These are phyloP conservation scores for Meta bourneti DNA, from an alignment of 2,888 invertebrate genomes.

Conservation along the genomic window DNA sequence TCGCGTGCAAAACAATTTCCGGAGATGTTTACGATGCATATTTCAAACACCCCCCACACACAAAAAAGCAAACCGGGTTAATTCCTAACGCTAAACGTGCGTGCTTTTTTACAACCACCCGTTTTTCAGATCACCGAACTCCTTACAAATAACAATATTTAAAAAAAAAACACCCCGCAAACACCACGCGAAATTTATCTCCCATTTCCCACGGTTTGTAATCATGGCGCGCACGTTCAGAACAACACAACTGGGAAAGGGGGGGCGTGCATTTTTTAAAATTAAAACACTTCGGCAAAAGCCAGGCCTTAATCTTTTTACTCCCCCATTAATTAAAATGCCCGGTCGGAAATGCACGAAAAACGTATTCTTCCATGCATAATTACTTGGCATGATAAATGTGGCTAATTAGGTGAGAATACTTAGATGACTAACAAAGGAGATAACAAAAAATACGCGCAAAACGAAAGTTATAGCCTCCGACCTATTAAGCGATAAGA, in stretches of 20 bases:
- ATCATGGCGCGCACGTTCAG: background rate
- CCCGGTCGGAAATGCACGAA: too few species aligned
- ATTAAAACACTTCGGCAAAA: background rate
- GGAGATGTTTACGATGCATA: background rate
- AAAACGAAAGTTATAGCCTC: background rate
- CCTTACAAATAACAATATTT: background rate
- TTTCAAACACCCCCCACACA: background rate
- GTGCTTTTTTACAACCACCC: too few species aligned
- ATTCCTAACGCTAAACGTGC: too few species aligned
- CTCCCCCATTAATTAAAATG: conserved; percentile 39
- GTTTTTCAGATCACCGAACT: background rate
- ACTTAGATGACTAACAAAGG: conserved; percentile 10
- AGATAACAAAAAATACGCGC: conserved; percentile 6
- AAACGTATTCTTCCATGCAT: conserved; percentile 23
- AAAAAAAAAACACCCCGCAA: background rate
- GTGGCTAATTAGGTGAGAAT: conserved; percentile 39
- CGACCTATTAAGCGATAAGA: conserved; percentile 45
- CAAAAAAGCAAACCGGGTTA: background rate
- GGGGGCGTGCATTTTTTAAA: background rate
- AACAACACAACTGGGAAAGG: background rate
- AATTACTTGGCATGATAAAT: conserved; percentile 45
- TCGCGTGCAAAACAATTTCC: background rate
- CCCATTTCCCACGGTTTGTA: background rate
- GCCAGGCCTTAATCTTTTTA: background rate
- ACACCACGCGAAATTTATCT: background rate